Conservation (phyloP, 2,113 vertebrate genomes). For the Donacobius atricapilla region DNA sequence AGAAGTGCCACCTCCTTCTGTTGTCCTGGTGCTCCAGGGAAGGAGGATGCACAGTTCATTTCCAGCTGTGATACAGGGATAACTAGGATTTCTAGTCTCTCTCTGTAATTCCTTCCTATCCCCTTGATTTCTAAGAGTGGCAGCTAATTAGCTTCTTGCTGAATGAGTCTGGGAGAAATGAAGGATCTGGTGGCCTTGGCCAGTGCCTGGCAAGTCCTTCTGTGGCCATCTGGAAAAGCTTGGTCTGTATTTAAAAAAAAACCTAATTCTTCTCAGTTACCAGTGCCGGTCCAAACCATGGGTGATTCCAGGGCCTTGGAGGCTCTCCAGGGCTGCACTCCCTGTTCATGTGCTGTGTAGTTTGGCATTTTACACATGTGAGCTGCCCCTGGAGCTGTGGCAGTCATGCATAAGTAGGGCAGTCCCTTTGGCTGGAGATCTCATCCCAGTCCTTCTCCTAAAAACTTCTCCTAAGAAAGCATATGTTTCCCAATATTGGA, state of each 20-base stretch:
- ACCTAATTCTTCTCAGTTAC: background rate
- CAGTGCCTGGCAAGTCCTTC: background rate
- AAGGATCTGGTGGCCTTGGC: background rate
- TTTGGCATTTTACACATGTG: background rate
- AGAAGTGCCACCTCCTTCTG: background rate
- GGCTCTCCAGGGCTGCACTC: background rate
- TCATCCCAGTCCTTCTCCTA: background rate
- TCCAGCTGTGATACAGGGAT: background rate
- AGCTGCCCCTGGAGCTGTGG: background rate
- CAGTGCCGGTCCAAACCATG: background rate
- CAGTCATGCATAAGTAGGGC: background rate
- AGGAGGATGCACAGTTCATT: background rate
- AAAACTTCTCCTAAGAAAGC: background rate
- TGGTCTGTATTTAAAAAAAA: background rate
- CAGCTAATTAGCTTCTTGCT: background rate
- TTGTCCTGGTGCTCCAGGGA: fast-evolving
- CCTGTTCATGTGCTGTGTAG: background rate
- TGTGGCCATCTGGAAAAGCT: background rate
- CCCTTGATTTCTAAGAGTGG: background rate
- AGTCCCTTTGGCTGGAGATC: background rate
- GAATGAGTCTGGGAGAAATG: fast-evolving
- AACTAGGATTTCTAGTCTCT: background rate
- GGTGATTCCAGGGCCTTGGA: background rate
- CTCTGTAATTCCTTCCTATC: background rate
- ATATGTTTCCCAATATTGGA: background rate